A percentile compares a stretch with the other conserved stretches of the same genome.
phyloP scores from a whole-genome alignment of 2,888 invertebrate genomes.

The Tenthredo distinguenda region DNA sequence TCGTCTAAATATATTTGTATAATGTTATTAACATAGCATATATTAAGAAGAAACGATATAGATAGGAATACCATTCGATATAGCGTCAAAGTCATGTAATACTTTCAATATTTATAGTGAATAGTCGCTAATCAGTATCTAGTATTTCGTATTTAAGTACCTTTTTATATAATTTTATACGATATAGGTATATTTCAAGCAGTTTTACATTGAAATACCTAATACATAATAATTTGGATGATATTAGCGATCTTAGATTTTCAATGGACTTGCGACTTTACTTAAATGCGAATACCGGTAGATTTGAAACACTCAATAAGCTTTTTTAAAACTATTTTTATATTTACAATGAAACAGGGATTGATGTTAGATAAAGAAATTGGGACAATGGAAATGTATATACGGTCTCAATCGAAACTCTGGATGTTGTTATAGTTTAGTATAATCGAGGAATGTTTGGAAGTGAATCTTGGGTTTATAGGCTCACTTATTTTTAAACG shows the following conservation, averaged over 20 bases:
- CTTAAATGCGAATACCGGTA: neutral
- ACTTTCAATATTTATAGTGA: conserved; percentile 32
- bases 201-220: conserved; percentile 2
- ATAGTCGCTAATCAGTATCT: conserved; percentile 23
- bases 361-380: neutral
- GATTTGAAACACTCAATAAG: neutral
- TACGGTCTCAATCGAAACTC: neutral
- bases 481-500: neutral
- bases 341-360: neutral
- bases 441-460: conserved; percentile 13
- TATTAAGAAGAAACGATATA: neutral
- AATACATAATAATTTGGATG: neutral
- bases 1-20: neutral
- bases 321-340: neutral
- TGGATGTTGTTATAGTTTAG: neutral
- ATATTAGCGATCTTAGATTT: neutral
- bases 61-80: neutral
- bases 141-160: conserved; percentile 28
- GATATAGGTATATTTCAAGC: neutral
- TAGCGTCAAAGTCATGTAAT: conserved; percentile 18
- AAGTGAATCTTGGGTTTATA: neutral
- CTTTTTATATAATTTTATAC: conserved; percentile 28
- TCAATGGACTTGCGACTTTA: neutral
- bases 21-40: neutral
- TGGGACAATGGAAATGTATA: neutral